A percentile compares a stretch with the other conserved stretches of the same genome.
Evolutionary conservation across 2,888 invertebrate species (phyloP).

Genomic region (Cataglyphis livida): DNA sequence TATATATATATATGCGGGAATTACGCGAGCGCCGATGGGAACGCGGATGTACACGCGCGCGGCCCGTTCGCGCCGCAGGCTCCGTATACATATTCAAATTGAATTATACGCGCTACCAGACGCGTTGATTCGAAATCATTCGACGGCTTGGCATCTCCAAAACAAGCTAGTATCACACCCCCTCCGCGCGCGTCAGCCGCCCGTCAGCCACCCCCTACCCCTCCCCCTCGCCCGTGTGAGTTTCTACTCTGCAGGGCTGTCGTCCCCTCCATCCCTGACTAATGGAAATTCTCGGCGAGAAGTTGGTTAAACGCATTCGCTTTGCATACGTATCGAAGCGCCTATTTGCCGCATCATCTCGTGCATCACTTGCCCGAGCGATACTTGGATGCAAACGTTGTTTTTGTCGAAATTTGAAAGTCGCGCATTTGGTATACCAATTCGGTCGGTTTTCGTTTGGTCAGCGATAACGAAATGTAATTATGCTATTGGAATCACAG

Average conservation of each 20-base stretch:
- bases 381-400: conserved; percentile 16
- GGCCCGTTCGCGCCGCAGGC: conserved; percentile 43
- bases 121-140: conserved; percentile 85
- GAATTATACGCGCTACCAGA: conserved; percentile 85
- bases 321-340: conserved; percentile 83
- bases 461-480: conserved; percentile 12
- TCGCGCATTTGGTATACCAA: background rate
- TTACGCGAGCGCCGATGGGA: conserved; percentile 45
- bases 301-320: conserved; percentile 83
- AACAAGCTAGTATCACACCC: conserved; percentile 55
- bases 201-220: conserved; percentile 19
- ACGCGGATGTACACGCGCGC: conserved; percentile 59
- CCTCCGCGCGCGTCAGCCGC: conserved; percentile 53
- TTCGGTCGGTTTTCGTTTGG: background rate
- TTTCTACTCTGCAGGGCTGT: conserved; percentile 17
- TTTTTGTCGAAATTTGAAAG: conserved; percentile 45
- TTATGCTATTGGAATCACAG: background rate
- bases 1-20: conserved; percentile 26
- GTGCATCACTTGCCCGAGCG: conserved; percentile 34
- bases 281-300: conserved; percentile 84
- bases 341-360: conserved; percentile 17
- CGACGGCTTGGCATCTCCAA: conserved; percentile 76
- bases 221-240: conserved; percentile 5
- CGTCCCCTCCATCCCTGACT: conserved; percentile 67
- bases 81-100: conserved; percentile 85